Evolutionary conservation across 2,888 invertebrate species (phyloP), one percentile per base, ranked within the genome.

Genomic region (Rhabditoides inermis): DNA sequence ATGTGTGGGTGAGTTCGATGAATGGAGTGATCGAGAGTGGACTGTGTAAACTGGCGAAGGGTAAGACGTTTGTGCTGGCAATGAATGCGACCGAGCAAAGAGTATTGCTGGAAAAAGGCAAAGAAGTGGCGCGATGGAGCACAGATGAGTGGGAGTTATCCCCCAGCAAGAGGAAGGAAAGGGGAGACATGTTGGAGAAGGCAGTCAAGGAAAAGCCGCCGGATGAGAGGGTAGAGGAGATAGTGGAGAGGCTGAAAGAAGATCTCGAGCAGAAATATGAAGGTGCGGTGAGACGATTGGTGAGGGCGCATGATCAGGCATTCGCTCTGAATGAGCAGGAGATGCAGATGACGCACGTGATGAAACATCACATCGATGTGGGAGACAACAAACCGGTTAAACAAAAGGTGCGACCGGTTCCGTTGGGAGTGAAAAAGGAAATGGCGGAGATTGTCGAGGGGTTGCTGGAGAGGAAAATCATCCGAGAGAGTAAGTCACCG

Each of bases 401-500:
- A 15, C 41, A 41, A 32, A 40, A 32, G 12, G 41, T 32, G 15
- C 10, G 49, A 1, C 49, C 49, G 2, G 37, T 49, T 0, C 59
- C 59, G 10, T 46, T 49, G 1, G 39, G 40, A 0, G 27, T 56
- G 15, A 40, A 50, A 1, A 35, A 54, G n/a, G 32, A 54, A 23
- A 55, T 59, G 12, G 12, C 22, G 4, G 39, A 15, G 0, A 42
- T 53, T 42, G 5, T 59, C 1, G 45, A 45, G 26, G 49, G 51
- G 18, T 50, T 53, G 39, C 5, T 46, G 26, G 35, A 32, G 10
- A 39, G 41, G 10, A 56, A 47, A 1, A 44, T 69, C 0, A 58
- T 63, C 28, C 49, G 53, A 25, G 67, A 61, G 3, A 73, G 72
- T 2, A 56, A 50, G 2, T 69, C 69, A 22, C 76, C 77, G 0